A percentile compares a stretch with the other conserved stretches of the same genome.
These are phyloP conservation scores for Muscicapa adusta DNA, from an alignment of 2,113 vertebrate genomes.

Conservation along the genomic window DNA sequence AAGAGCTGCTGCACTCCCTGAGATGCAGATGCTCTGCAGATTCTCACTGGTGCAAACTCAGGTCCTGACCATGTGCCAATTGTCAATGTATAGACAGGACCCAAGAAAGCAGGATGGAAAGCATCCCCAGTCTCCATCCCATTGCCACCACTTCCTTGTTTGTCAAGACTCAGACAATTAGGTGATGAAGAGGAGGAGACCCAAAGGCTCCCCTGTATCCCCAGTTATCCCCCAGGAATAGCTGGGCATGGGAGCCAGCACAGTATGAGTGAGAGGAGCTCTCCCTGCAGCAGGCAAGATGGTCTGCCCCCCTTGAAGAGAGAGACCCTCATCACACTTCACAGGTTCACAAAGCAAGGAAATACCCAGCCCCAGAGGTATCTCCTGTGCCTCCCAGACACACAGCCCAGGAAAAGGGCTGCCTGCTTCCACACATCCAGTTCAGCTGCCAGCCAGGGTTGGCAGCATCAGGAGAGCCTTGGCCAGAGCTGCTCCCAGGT, in stretches of 20 bases:
- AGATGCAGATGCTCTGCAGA: not conserved
- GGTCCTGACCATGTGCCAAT: rapidly evolving
- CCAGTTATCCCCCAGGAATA: not conserved
- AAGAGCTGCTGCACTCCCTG: not conserved
- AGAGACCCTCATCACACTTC: not conserved
- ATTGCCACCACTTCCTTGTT: not conserved
- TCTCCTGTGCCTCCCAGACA: no score
- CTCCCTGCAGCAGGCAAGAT: not conserved
- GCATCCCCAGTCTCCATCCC: not conserved
- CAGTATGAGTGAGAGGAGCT: not conserved
- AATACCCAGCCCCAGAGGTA: not conserved
- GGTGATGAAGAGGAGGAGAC: not conserved
- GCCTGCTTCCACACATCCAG: not conserved
- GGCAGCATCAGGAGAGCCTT: not conserved
- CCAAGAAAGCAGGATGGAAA: not conserved
- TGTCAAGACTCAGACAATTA: not conserved
- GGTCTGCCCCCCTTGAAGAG: not conserved
- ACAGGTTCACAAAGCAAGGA: not conserved
- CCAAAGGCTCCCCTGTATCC: not conserved
- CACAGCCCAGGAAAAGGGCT: not conserved
- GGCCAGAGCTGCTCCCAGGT: not conserved
- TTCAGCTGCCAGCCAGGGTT: not conserved
- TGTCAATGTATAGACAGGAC: not conserved
- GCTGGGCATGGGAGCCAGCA: not conserved
- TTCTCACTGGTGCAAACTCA: no score